phyloP scores from a whole-genome alignment of 64 coral and sea anemone genomes.

The Montipora capricornis region DNA sequence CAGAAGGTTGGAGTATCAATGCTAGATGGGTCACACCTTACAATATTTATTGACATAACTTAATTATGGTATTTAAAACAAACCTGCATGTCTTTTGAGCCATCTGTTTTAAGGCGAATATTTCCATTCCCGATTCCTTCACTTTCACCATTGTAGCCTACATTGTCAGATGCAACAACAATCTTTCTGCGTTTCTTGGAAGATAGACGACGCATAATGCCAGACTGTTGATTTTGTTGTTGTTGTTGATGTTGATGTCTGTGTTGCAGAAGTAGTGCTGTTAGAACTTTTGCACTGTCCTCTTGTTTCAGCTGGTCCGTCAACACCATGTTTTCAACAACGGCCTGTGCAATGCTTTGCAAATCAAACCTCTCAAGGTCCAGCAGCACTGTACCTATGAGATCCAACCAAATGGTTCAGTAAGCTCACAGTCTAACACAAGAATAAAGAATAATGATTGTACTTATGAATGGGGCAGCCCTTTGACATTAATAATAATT shows the following conservation, averaged over 20 bases:
- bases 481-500: too few relatives aligned
- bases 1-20: too few relatives aligned
- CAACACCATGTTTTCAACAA: constrained; percentile 97
- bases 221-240: constrained; percentile 84
- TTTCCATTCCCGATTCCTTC: constrained; percentile 55
- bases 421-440: not conserved
- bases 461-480: too few relatives aligned
- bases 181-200: constrained; percentile 46
- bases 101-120: constrained; percentile 74
- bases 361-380: constrained; percentile 95
- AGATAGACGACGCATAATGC: constrained; percentile 5
- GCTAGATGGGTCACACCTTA: too few relatives aligned
- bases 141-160: not conserved
- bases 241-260: constrained; percentile 93
- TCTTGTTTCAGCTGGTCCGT: constrained; percentile 84
- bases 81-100: constrained; percentile 15
- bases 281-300: constrained; percentile 79
- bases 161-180: not conserved
- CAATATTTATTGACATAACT: not conserved
- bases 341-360: constrained; percentile 86
- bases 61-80: not conserved
- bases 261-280: constrained; percentile 89
- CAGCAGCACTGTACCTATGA: constrained; percentile 83
- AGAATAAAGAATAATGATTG: too few relatives aligned
- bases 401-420: not conserved